Percentiles rank a stretch among this genome's conserved stretches.
Conservation (phyloP, 2,113 vertebrate species). For the Caranx melampygus region DNA sequence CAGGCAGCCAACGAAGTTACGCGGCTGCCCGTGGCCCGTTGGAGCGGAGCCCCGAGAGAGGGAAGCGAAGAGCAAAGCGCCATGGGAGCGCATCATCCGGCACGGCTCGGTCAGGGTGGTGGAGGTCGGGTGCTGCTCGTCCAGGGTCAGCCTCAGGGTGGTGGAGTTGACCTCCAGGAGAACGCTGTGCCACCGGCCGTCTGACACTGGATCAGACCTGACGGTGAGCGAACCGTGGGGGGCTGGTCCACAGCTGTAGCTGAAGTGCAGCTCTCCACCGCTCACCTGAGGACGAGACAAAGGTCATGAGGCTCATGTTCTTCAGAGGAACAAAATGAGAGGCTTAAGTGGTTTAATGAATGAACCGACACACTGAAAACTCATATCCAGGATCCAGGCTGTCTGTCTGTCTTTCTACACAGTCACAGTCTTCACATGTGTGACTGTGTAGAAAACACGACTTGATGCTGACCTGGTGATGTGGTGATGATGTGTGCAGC, state of each 20-base stretch:
- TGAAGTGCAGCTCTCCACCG: constrained; percentile 84
- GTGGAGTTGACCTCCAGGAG: constrained; percentile 87
- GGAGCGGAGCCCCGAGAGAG: neutral
- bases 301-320: neutral
- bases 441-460: no score
- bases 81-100: constrained; percentile 65
- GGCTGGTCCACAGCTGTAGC: constrained; percentile 82
- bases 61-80: constrained; percentile 85
- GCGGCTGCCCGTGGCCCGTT: constrained; percentile 46
- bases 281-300: constrained; percentile 82
- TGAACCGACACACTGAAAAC: no score
- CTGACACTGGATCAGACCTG: constrained; percentile 74
- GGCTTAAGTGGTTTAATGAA: no score
- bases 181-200: constrained; percentile 88
- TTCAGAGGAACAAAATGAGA: neutral
- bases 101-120: constrained; percentile 83
- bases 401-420: no score
- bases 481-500: no score
- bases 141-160: constrained; percentile 82
- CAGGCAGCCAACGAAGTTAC: constrained; percentile 88
- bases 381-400: no score
- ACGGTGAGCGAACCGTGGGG: constrained; percentile 73
- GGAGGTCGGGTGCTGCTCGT: constrained; percentile 70
- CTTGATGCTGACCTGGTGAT: no score
- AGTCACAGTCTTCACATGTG: no score